These are phyloP conservation scores for Hydrozoanthus gracilis DNA, from an alignment of 92 coral and sea anemone species.

Conservation along the genomic window DNA sequence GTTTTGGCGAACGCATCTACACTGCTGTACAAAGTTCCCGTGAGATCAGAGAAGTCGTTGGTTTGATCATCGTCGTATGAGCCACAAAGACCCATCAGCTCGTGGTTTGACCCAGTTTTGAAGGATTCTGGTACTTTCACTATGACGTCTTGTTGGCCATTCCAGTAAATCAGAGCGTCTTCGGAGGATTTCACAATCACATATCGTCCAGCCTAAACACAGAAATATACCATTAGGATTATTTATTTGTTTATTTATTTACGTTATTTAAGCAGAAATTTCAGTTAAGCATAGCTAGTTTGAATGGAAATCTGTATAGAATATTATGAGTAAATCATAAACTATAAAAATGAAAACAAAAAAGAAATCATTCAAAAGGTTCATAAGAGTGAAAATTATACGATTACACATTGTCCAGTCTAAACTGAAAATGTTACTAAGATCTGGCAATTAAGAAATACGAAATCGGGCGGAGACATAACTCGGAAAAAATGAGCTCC, in stretches of 20 bases:
- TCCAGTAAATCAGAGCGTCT: constrained; percentile 67
- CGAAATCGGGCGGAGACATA: too few species aligned
- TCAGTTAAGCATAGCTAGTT: too few species aligned
- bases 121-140: constrained; percentile 76
- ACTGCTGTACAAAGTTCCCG: constrained; percentile 30
- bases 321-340: too few species aligned
- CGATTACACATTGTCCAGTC: background rate
- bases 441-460: background rate
- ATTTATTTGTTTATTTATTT: too few species aligned
- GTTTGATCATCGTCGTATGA: constrained; percentile 76
- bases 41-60: constrained; percentile 75
- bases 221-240: background rate
- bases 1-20: constrained; percentile 62
- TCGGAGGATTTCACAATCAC: constrained; percentile 71
- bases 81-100: constrained; percentile 89
- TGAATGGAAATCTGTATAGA: too few species aligned
- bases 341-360: too few species aligned
- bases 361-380: too few species aligned
- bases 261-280: too few species aligned
- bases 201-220: constrained; percentile 81
- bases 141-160: constrained; percentile 74
- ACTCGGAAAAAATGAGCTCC: too few species aligned
- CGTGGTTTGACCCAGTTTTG: constrained; percentile 54
- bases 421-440: background rate
- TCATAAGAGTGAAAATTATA: too few species aligned